These are phyloP conservation scores for Microctonus hyperodae DNA, from an alignment of 2,888 invertebrate genomes.

Conservation along the genomic window DNA sequence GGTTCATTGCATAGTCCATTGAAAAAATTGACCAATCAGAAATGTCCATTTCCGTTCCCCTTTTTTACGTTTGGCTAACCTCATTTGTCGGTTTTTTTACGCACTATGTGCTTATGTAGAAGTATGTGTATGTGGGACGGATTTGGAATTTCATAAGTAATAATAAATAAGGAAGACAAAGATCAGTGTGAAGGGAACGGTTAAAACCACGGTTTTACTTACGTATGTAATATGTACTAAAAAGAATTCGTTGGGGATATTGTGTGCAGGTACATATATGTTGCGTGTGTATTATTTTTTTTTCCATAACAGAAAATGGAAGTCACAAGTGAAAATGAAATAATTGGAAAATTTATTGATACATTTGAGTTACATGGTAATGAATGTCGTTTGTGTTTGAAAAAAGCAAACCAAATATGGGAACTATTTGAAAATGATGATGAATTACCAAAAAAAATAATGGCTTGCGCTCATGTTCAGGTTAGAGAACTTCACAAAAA, in stretches of 20 bases:
- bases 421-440: slow-evolving; percentile 48
- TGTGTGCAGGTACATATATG: too few relatives aligned
- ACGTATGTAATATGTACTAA: not conserved
- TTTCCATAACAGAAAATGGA: slow-evolving; percentile 41
- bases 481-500: slow-evolving; percentile 43
- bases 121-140: too few relatives aligned
- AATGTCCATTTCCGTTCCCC: too few relatives aligned
- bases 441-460: slow-evolving; percentile 49
- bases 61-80: too few relatives aligned
- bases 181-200: too few relatives aligned
- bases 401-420: slow-evolving; percentile 46
- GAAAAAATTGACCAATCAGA: too few relatives aligned
- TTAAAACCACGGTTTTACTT: too few relatives aligned
- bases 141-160: too few relatives aligned
- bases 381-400: slow-evolving; percentile 52
- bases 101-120: too few relatives aligned
- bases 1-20: too few relatives aligned
- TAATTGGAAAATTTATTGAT: slow-evolving; percentile 31
- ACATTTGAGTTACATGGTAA: slow-evolving; percentile 37
- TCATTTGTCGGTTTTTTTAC: too few relatives aligned
- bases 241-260: not conserved
- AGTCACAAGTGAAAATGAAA: slow-evolving; percentile 41
- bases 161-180: too few relatives aligned
- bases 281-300: not conserved
- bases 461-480: slow-evolving; percentile 56